Base-by-base conservation (phyloP, 2,113 vertebrate genomes). In the Aptenodytes patagonicus region DNA sequence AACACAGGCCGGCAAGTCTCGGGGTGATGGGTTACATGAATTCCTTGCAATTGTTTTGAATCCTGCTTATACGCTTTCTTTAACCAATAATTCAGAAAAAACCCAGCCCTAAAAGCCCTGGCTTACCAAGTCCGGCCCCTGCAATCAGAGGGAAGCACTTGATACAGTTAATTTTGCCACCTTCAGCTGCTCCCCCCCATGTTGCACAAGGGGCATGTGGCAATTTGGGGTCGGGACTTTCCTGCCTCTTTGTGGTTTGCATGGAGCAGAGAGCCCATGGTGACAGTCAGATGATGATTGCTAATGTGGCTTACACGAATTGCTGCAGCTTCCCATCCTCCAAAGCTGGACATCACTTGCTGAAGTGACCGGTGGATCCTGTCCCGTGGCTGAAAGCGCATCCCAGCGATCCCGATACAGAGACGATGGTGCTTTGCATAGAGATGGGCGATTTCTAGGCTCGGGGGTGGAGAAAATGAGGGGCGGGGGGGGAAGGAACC, bases 1-100 rank as follows among this genome's bases (percentile, higher is more conserved):
- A 76, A 46, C 28, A 13, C 13, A 31, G 2, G 1, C 9, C 1
- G 5, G 15, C 1, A 4, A 51, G 32, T 57, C n/a, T 64, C 55
- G 14, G 51, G 51, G n/a, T 76, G 44, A 18, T 71, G 38, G 8
- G 10, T 65, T 60, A 58, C 20, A 4, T n/a, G 34, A n/a, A 57
- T 32, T 12, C 25, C 21, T 38, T 40, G 51, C n/a, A 40, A 21
- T 51, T 32, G 10, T 42, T 87, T 46, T 72, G 36, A 65, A 38
- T 82, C 64, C 46, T 84, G 69, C 31, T 61, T 54, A 26, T 9
- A 12, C 1, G 11, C 10, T 88, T 88, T 47, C 8, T 87, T 61
- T 36, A 81, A 66, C 6, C 13, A 70, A 28, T 66, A 58, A 90
- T 47, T 76, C 20, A 52, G 17, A 5, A 66, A 47, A 72, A 65